Evolutionary conservation across 92 coral and sea anemone genomes (phyloP).

Genomic region (Nematostella vectensis): DNA sequence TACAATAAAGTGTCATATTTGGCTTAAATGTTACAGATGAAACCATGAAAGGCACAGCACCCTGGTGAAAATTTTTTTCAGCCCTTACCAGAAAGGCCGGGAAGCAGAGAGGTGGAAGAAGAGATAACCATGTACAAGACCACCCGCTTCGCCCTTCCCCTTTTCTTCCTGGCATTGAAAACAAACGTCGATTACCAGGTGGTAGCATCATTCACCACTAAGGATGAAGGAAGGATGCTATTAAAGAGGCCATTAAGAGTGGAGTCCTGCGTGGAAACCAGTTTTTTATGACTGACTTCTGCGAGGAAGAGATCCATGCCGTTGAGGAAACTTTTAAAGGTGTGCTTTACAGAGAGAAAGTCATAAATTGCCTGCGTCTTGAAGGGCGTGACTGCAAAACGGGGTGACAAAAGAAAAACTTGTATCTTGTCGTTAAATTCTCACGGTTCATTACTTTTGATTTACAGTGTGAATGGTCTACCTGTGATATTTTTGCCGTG

Average conservation of each 20-base stretch:
- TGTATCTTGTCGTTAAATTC: not conserved
- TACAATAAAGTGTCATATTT: not conserved
- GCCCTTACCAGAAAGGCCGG: slow-evolving; percentile 8
- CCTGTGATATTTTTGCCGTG: slow-evolving; percentile 47
- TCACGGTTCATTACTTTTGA: not conserved
- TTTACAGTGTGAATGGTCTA: slow-evolving; percentile 32
- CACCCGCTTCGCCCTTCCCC: slow-evolving; percentile 36
- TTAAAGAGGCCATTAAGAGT: slow-evolving; percentile 33
- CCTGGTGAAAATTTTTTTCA: slow-evolving; percentile 25
- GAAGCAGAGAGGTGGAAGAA: too few relatives aligned
- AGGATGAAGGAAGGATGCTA: slow-evolving; percentile 30
- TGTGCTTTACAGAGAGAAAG: not conserved
- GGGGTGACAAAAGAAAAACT: too few relatives aligned
- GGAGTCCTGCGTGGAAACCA: slow-evolving; percentile 49
- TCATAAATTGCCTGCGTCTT: too few relatives aligned
- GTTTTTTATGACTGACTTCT: slow-evolving; percentile 35
- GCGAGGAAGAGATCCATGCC: slow-evolving; percentile 48
- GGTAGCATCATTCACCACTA: slow-evolving; percentile 36
- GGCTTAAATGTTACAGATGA: not conserved
- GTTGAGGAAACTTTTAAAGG: slow-evolving; percentile 44
- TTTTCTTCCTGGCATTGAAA: slow-evolving; percentile 44
- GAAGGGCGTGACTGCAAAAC: too few relatives aligned
- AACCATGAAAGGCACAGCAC: slow-evolving; percentile 14
- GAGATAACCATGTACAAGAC: slow-evolving; percentile 52
- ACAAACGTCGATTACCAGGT: slow-evolving; percentile 47